Conservation (phyloP, 2,888 invertebrate genomes). For the Anodontia alba region DNA sequence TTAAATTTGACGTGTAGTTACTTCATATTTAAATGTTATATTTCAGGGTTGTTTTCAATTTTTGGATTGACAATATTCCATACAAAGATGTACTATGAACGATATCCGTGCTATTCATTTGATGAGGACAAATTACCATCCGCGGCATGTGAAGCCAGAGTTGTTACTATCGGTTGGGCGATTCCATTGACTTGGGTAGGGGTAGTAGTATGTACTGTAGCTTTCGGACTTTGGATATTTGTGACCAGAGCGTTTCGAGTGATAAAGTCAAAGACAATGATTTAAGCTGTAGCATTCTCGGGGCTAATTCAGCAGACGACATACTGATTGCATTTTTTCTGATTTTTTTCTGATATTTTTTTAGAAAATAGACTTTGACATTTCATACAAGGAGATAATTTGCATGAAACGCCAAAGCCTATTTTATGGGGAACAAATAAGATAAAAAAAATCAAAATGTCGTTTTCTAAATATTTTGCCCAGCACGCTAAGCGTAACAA, state of each 20-base stretch:
- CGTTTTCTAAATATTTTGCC: too few species aligned
- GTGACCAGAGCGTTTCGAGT: slow-evolving; percentile 94
- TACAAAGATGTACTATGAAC: slow-evolving; percentile 89
- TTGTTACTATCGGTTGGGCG: slow-evolving; percentile 80
- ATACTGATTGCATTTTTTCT: too few species aligned
- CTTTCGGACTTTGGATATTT: slow-evolving; percentile 94
- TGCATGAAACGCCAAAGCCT: too few species aligned
- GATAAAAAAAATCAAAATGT: neutral
- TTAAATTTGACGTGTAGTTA: too few species aligned
- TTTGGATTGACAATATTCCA: slow-evolving; percentile 97
- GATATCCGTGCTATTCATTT: slow-evolving; percentile 72
- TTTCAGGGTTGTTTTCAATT: slow-evolving; percentile 93
- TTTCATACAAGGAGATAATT: too few species aligned
- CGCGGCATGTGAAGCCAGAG: slow-evolving; percentile 83
- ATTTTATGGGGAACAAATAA: too few species aligned
- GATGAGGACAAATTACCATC: slow-evolving; percentile 86
- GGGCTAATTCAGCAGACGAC: too few species aligned
- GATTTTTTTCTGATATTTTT: too few species aligned
- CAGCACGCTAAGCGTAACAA: too few species aligned
- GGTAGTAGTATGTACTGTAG: slow-evolving; percentile 92
- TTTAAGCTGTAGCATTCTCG: too few species aligned
- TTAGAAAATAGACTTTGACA: too few species aligned
- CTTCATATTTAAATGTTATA: too few species aligned
- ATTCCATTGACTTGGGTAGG: slow-evolving; percentile 89
- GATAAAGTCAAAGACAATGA: slow-evolving; percentile 81